phyloP scores from a whole-genome alignment of 2,113 vertebrate genomes.

The Pterocles burchelli region DNA sequence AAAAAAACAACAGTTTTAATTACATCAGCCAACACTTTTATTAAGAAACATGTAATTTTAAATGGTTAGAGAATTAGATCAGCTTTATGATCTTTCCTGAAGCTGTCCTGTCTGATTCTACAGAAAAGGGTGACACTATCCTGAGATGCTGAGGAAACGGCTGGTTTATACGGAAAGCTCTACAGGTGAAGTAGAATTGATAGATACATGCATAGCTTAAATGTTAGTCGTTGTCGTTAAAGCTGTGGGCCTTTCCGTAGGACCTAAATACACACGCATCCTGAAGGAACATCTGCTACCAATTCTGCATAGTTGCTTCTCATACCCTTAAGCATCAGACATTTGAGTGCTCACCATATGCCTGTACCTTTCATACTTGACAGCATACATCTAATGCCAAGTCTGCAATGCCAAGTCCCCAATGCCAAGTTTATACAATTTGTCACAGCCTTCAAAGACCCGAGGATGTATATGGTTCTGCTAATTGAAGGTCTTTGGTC shows the following conservation, averaged over 20 bases:
- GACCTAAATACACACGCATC: not conserved
- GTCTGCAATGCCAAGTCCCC: not conserved
- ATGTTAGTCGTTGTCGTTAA: not conserved
- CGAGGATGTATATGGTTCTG: not conserved
- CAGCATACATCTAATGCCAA: not conserved
- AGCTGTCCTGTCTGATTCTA: not conserved
- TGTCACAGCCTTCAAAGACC: not conserved
- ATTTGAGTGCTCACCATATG: slow-evolving; percentile 27
- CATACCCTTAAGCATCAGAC: not conserved
- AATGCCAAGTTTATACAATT: not conserved
- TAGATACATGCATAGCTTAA: not conserved
- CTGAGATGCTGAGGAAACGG: not conserved
- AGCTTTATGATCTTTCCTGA: not conserved
- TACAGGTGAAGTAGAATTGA: not conserved
- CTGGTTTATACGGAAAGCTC: not conserved
- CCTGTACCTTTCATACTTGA: not conserved
- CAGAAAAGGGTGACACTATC: not conserved
- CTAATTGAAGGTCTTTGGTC: not conserved
- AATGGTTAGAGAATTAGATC: not conserved
- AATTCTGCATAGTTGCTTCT: not conserved
- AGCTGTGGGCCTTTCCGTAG: not conserved
- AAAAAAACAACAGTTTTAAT: not conserved
- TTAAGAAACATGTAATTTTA: not conserved
- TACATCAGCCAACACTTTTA: not conserved
- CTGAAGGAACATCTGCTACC: slow-evolving; percentile 15